Base-by-base conservation (phyloP, 2,888 invertebrate species). In the Coremacera marginata region DNA sequence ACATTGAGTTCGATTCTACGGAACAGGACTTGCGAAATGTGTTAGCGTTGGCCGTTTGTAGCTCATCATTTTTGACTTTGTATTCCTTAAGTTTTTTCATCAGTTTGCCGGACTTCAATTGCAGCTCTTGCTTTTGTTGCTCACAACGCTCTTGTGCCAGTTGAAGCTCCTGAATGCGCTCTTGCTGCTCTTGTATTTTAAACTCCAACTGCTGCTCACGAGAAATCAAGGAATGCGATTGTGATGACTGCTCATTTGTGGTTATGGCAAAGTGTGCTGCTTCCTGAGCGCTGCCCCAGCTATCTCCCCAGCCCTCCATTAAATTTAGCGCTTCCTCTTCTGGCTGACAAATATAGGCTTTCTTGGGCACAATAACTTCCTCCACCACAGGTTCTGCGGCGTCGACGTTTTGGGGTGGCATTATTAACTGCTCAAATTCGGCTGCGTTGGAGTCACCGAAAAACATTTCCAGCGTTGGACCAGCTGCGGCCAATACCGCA, bases 31-130 rank as follows among this genome's bases (percentile, higher is more conserved):
- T 51, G 90, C 81, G 71, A 80, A 80, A 79, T 16, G 78, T 76
- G 37, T 49, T 77, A n/a, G 76, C 55, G 63, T 63, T 75, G 22
- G 76, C 9, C 9, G 63, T 81, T 68, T 88, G 78, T 1, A 84
- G 57, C 55, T 84, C 83, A 52, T 94, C 94, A 84, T 93, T 92
- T 79, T 92, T 92, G 2, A 89, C 89, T 88, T 96, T 97, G 75
- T 95, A 92, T 85, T 95, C 94, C 88, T 96, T 97, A 62, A 97
- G 89, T 88, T 96, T 97, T 84, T 94, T 94, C 82, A 97, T 90
- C 81, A 96, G 91, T 89, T 95, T 96, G 1, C 93, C 92, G 44
- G 94, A 92, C 86, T 95, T 95, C 0, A 93, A 89, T 87, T 95
- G 94, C 78, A 92, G 90, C 37, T 92, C 90, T 80, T 92, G 91